Evolutionary conservation across 2,113 vertebrate genomes (phyloP).

Genomic region (Mionectes macconnelli): DNA sequence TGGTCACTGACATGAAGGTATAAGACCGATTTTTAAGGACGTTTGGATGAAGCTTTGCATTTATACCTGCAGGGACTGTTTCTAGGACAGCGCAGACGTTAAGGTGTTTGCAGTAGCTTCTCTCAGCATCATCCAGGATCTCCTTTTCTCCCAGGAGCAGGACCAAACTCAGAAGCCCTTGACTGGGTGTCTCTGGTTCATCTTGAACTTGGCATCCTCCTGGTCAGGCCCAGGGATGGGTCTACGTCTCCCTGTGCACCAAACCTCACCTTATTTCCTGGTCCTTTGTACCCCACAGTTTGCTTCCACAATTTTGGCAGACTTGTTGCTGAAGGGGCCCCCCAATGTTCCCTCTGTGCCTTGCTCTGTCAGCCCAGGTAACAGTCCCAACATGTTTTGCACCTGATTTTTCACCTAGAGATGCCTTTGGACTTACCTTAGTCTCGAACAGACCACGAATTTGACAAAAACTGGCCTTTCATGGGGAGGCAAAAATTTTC

Average conservation of each 20-base stretch:
- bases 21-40: background rate
- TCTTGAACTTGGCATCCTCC: background rate
- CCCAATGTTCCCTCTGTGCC: background rate
- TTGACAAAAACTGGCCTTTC: background rate
- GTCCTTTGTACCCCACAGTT: background rate
- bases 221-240: background rate
- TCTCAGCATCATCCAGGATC: background rate
- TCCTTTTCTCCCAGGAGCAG: background rate
- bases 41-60: background rate
- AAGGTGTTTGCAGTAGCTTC: background rate
- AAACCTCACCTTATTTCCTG: background rate
- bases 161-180: background rate
- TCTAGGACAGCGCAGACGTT: background rate
- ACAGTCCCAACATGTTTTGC: background rate
- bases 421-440: background rate
- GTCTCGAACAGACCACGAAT: background rate
- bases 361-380: background rate
- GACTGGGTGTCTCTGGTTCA: background rate
- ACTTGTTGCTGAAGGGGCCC: background rate
- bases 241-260: background rate
- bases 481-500: background rate
- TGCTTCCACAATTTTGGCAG: background rate
- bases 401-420: background rate
- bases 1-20: background rate
- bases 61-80: background rate